Base-by-base conservation (phyloP, 2,888 invertebrate species). In the Aphidoletes aphidimyza region DNA sequence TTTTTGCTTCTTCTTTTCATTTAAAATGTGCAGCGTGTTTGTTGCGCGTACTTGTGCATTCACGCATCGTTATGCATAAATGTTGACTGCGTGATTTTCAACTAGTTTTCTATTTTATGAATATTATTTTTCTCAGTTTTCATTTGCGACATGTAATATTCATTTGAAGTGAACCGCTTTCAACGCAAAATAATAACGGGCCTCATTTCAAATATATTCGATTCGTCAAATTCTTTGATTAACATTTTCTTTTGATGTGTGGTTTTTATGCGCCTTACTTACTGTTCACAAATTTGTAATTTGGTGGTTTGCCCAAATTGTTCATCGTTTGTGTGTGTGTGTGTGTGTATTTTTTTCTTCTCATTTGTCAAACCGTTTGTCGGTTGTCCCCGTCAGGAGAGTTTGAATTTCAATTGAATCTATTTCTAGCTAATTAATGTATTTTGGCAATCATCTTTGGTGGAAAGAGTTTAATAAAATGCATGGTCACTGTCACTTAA, bases 181-280 rank as follows among this genome's bases (percentile, higher is more conserved):
- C 30, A 30, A 22, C 22, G 54, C 54, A 26, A 54, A 54, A 11
- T 54, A 22, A n/a, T 54, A 22, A 0, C 30, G 34, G 69, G 69
- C 69, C 34, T 69, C 69, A 69, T 69, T 69, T 69, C 69, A 30
- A 69, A 69, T 30, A 69, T 69, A 36, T 37, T 81, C 81, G 81
- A 37, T 81, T 81, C 37, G 81, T 81, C n/a, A n/a, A 81, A 81
- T 81, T 81, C 81, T 81, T 81, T 81, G 81, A 81, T 81, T 81
- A 81, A 81, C 3, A 69, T n/a, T 81, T 81, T 37, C n/a, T 37
- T 81, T 81, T 81, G 81, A 81, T 81, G 81, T 69, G 9, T 69
- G 34, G n/a, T n/a, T n/a, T 14, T 45, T 34, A 59, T 14, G 59
- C 49, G 17, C 3, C 49, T 45, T 45, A 45, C 8, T 11, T 45